phyloP scores from a whole-genome alignment of 2,888 invertebrate species.

The Loripinus fragilis region DNA sequence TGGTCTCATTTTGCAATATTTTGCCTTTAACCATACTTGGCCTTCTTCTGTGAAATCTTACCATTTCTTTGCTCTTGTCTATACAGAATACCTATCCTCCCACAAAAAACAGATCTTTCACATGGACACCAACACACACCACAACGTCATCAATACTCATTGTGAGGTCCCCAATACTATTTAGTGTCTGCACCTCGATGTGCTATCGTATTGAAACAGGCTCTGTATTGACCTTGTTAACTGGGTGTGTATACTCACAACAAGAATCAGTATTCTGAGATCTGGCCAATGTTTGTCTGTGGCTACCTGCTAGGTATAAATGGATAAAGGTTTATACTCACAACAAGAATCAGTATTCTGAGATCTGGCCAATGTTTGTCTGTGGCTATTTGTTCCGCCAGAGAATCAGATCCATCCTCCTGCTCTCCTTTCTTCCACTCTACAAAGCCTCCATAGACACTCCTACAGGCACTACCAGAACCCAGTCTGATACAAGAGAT shows the following conservation, averaged over 20 bases:
- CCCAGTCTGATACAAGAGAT: slow-evolving; percentile 80
- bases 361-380: slow-evolving; percentile 95
- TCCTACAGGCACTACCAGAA: slow-evolving; percentile 98
- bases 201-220: too few species aligned
- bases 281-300: slow-evolving; percentile 93
- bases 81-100: too few species aligned
- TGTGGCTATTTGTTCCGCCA: slow-evolving; percentile 86
- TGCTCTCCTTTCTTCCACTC: slow-evolving; percentile 89
- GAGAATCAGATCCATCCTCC: slow-evolving; percentile 78
- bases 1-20: too few species aligned
- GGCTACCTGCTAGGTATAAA: slow-evolving; percentile 85
- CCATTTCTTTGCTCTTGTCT: too few species aligned
- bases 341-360: slow-evolving; percentile 94
- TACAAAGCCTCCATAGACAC: slow-evolving; percentile 97
- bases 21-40: too few species aligned
- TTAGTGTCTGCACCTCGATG: too few species aligned
- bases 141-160: too few species aligned
- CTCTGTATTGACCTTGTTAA: too few species aligned
- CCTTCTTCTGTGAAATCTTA: too few species aligned
- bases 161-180: too few species aligned
- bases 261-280: slow-evolving; percentile 94
- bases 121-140: too few species aligned
- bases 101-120: too few species aligned
- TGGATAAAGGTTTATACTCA: slow-evolving; percentile 82
- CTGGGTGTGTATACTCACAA: slow-evolving; percentile 88